Percentiles rank a stretch among this genome's conserved stretches.
Conservation (phyloP, 2,797 vertebrate species). For the Tangara arthus region DNA sequence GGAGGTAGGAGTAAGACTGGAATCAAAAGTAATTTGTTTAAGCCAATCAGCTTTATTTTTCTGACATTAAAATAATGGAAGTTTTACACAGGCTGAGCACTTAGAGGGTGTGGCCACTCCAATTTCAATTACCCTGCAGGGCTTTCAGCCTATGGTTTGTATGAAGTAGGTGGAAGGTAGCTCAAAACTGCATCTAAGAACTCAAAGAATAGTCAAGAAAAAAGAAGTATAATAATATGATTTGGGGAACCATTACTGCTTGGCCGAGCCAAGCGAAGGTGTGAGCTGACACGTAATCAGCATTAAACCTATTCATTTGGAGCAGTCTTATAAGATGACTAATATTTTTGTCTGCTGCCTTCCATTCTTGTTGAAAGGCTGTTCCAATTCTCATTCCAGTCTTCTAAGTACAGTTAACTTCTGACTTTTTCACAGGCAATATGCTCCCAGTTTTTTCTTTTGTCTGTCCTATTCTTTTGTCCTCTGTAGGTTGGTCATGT, state of each 20-base stretch:
- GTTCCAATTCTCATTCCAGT: background rate
- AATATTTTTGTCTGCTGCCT: background rate
- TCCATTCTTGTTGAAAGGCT: background rate
- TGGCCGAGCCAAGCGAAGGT: background rate
- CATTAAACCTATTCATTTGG: background rate
- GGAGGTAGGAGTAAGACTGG: background rate
- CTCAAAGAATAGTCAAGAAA: background rate
- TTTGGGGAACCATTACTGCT: background rate
- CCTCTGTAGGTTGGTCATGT: background rate
- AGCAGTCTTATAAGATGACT: background rate
- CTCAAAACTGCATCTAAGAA: background rate
- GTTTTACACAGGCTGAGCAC: background rate
- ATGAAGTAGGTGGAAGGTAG: background rate
- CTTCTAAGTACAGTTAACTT: background rate
- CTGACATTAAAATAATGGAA: background rate
- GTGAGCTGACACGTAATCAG: background rate
- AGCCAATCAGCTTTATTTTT: background rate
- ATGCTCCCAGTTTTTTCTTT: rapidly evolving
- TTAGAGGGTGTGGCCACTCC: background rate
- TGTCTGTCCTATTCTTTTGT: background rate
- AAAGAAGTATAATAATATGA: background rate
- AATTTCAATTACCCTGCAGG: background rate
- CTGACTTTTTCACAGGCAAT: background rate
- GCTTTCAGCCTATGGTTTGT: background rate
- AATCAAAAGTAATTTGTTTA: background rate